phyloP scores from a whole-genome alignment of 2,113 vertebrate species.

The Cygnus buccinator region DNA sequence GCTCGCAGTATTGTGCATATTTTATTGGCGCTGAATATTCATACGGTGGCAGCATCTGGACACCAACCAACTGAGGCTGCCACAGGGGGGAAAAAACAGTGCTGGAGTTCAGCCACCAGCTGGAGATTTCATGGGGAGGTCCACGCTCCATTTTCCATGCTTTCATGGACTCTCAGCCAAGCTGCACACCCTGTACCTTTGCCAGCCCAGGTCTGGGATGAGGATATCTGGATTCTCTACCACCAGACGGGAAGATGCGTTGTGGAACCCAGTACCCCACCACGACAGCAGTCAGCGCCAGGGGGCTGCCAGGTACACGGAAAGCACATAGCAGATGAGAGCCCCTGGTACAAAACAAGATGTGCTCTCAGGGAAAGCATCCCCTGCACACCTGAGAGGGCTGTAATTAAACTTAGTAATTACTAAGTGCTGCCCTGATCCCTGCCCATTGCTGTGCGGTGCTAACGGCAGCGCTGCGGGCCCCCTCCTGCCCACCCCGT shows the following conservation, averaged over 20 bases:
- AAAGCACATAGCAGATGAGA: neutral
- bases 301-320: neutral
- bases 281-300: neutral
- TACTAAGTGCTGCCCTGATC: neutral
- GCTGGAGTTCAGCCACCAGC: neutral
- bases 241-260: rapidly evolving
- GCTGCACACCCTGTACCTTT: neutral
- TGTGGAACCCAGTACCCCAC: neutral
- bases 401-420: neutral
- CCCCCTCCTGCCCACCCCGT: neutral
- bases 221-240: neutral
- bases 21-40: slow-evolving; percentile 28
- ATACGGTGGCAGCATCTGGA: neutral
- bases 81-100: neutral
- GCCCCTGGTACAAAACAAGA: neutral
- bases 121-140: neutral
- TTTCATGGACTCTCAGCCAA: neutral
- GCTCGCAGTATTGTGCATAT: neutral
- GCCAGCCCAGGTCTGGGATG: neutral
- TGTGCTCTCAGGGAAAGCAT: neutral
- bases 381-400: rapidly evolving
- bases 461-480: neutral
- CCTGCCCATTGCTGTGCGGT: neutral
- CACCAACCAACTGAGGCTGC: neutral
- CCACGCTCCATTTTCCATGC: neutral